These are phyloP conservation scores for Eristalis arbustorum DNA, from an alignment of 2,888 invertebrate genomes.

Conservation along the genomic window DNA sequence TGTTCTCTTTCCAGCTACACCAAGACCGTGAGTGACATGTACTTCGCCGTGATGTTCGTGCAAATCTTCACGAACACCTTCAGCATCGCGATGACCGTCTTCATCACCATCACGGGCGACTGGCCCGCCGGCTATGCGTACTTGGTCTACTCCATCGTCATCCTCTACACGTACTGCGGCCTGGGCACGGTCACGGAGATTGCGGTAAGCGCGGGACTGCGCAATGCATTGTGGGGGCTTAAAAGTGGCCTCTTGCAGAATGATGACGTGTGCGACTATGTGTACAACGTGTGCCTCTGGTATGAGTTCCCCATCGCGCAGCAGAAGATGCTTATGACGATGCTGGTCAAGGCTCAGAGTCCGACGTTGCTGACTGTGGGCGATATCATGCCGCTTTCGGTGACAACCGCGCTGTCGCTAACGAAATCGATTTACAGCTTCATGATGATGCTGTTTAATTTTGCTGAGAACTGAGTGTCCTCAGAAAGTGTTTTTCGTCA, in stretches of 20 bases:
- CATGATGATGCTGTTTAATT: slow-evolving; percentile 67
- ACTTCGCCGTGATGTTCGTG: slow-evolving; percentile 72
- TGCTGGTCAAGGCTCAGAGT: slow-evolving; percentile 72
- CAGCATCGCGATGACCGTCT: slow-evolving; percentile 72
- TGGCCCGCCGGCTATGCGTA: slow-evolving; percentile 74
- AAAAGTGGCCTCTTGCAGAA: slow-evolving; percentile 58
- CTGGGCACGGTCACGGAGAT: slow-evolving; percentile 74
- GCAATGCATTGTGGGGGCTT: no score
- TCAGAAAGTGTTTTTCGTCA: neutral
- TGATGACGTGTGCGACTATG: slow-evolving; percentile 62
- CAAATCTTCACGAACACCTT: slow-evolving; percentile 69
- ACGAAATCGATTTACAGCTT: slow-evolving; percentile 72
- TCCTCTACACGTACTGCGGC: slow-evolving; percentile 74
- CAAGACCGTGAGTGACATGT: slow-evolving; percentile 65
- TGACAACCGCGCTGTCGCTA: slow-evolving; percentile 71
- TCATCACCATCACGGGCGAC: slow-evolving; percentile 71
- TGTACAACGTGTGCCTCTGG: slow-evolving; percentile 73
- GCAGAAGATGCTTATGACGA: slow-evolving; percentile 71
- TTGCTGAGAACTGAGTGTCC: neutral
- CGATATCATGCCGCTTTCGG: slow-evolving; percentile 71
- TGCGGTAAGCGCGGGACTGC: slow-evolving; percentile 73
- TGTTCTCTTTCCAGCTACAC: slow-evolving; percentile 66
- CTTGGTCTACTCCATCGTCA: slow-evolving; percentile 60
- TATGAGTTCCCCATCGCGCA: slow-evolving; percentile 71
- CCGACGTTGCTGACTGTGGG: slow-evolving; percentile 65